These are phyloP conservation scores for Sandelia bainsii DNA, from an alignment of 2,797 vertebrate genomes.

Conservation along the genomic window DNA sequence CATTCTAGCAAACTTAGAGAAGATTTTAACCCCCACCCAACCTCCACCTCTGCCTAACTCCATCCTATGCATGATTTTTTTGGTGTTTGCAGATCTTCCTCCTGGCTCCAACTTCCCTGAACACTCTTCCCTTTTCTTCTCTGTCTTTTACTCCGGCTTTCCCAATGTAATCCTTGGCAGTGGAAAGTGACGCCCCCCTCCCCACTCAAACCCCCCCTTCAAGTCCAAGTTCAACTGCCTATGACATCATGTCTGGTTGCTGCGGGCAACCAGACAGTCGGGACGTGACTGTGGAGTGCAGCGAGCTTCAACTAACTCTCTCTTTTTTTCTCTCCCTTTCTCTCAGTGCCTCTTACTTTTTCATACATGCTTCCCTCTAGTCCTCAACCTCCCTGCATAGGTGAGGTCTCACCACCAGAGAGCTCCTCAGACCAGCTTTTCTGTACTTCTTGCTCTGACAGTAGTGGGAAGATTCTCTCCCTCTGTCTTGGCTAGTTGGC, in stretches of 20 bases:
- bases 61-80: slow-evolving; percentile 59
- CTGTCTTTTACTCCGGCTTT: slow-evolving; percentile 65
- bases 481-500: slow-evolving; percentile 75
- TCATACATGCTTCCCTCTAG: slow-evolving; percentile 36
- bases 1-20: slow-evolving; percentile 39
- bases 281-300: slow-evolving; percentile 90
- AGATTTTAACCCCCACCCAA: slow-evolving; percentile 35
- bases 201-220: slow-evolving; percentile 67
- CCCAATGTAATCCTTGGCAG: slow-evolving; percentile 83
- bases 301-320: slow-evolving; percentile 78
- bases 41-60: slow-evolving; percentile 43
- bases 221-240: slow-evolving; percentile 92
- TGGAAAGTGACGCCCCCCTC: slow-evolving; percentile 76
- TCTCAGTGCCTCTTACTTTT: slow-evolving; percentile 56
- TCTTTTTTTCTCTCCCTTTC: slow-evolving; percentile 61
- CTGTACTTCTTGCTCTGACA: slow-evolving; percentile 40
- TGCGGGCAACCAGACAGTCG: slow-evolving; percentile 90
- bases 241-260: slow-evolving; percentile 97
- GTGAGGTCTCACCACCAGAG: slow-evolving; percentile 75
- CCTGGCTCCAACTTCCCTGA: slow-evolving; percentile 65
- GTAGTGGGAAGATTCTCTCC: slow-evolving; percentile 58
- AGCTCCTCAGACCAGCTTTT: slow-evolving; percentile 79
- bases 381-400: slow-evolving; percentile 59
- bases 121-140: slow-evolving; percentile 56
- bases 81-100: slow-evolving; percentile 69